Evolutionary conservation across 2,888 invertebrate genomes (phyloP), one percentile per base, ranked within the genome.

Genomic region (Calameuta filiformis): DNA sequence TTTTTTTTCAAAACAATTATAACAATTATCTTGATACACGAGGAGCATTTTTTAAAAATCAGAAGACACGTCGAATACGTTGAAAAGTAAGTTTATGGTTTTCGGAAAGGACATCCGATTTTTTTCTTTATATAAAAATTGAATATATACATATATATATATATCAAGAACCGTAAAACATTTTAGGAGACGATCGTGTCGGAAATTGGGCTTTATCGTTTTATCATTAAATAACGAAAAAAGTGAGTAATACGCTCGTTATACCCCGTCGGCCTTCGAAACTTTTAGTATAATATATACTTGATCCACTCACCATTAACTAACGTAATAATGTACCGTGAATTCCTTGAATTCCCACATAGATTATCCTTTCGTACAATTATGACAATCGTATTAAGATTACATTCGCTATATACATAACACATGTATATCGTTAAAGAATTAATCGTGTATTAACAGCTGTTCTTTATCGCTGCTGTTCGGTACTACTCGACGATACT

Each of bases 261-360:
- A 73, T 73, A 31, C 68, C 71, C 35, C 37, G 73, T 77, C 75
- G 75, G 76, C 76, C 75, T 77, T 79, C 80, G 83, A 83, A 83
- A 83, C 80, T 82, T 56, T 56, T 56, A 56, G 56, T 82, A 83
- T 82, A 83, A 84, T 81, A 83, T 80, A 85, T 87, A 88, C 84
- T 88, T 88, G 87, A 85, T 88, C 87, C 87, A 85, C 87, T 87
- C 87, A 87, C 87, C 87, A 88, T 86, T 86, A 84, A 80, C 82
- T 84, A 82, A 82, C 83, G 79, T 82, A 83, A 84, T 80, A 82
- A 80, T 81, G 79, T 81, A 79, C 77, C 78, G 82, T 81, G 81
- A 82, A 79, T 84, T 82, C 37, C 82, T 80, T 81, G 77, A 80
- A 82, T 81, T 81, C 78, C 77, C 76, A 77, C 79, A 76, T 56